Conservation (phyloP, 2,888 invertebrate species). For the Erebia ligea region DNA sequence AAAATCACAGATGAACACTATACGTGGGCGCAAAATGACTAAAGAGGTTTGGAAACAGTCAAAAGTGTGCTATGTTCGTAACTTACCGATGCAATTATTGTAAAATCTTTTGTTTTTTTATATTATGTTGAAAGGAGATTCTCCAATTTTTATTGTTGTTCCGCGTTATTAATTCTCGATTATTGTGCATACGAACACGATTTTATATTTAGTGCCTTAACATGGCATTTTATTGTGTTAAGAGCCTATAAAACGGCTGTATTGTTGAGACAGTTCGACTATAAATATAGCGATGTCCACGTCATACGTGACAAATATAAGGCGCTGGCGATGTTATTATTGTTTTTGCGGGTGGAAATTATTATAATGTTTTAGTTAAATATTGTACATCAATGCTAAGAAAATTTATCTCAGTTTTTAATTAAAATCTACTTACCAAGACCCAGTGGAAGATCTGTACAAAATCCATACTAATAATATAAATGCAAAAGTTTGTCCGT, state of each 20-base stretch:
- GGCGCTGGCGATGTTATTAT: not conserved
- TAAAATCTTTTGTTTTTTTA: slow-evolving; percentile 14
- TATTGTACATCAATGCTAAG: not conserved
- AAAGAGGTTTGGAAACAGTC: not conserved
- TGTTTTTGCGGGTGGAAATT: not conserved
- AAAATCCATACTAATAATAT: too few relatives aligned
- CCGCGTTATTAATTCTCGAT: slow-evolving; percentile 21
- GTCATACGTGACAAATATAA: not conserved
- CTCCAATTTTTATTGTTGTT: slow-evolving; percentile 17
- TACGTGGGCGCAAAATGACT: not conserved
- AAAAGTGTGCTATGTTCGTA: slow-evolving; percentile 6
- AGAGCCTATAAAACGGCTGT: slow-evolving; percentile 8
- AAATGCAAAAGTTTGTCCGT: too few relatives aligned
- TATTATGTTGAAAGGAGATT: not conserved
- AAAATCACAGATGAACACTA: not conserved
- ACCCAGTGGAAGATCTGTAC: too few relatives aligned
- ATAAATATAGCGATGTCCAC: slow-evolving; percentile 12
- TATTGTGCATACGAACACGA: slow-evolving; percentile 3
- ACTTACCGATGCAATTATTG: slow-evolving; percentile 13
- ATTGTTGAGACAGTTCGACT: slow-evolving; percentile 8
- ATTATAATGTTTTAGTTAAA: not conserved
- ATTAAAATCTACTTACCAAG: too few relatives aligned
- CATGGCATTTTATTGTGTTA: slow-evolving; percentile 13
- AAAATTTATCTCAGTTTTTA: not conserved
- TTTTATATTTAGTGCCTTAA: slow-evolving; percentile 18